Evolutionary conservation across 35 echinoderm and acorn worm genomes (phyloP), one percentile per base, ranked within the genome.

Genomic region (Patiria miniata): DNA sequence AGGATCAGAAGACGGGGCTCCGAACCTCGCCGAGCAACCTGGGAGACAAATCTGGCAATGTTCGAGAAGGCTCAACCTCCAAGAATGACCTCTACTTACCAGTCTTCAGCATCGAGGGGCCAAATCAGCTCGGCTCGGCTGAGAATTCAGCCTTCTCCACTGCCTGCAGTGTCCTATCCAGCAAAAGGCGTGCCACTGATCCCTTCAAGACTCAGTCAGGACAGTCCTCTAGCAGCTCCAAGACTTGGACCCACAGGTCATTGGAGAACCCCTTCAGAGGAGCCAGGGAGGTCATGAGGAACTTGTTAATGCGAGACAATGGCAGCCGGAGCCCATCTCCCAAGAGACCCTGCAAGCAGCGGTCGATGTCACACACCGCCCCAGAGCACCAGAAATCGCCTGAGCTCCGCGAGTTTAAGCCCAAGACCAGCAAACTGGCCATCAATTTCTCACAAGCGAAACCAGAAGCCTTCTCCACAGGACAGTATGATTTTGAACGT

Each of bases 91-190:
- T 1, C 19, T 73, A 34, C 34, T 36, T 73, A 34, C 65, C 65
- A 7, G 65, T 0, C 8, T 32, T 73, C 65, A 73, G 15, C 7
- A 36, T 15, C 34, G 65, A 73, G 29, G 65, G 23, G 34, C 7
- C 65, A 4, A 30, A 73, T 23, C 10, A 73, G 65, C 26, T 32
- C 65, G 6, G 34, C 2, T 47, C 60, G 22, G 30, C 19, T 23
- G n/a, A 73, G 65, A 73, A 73, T 34, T 73, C 60, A n/a, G n/a
- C 60, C 8, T 68, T 68, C 60, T 68, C 65, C 3, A 73, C 26
- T 73, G 65, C 65, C 65, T 32, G 65, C 34, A 34, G 34, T 34
- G 34, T 73, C 29, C 65, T 32, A 23, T 73, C 65, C 65, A 36
- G 21, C 26, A 73, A 73, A 23, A 7, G 65, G 34, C 65, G 23